Evolutionary conservation across 2,888 invertebrate species (phyloP).

Genomic region (Gnatocerus cornutus): DNA sequence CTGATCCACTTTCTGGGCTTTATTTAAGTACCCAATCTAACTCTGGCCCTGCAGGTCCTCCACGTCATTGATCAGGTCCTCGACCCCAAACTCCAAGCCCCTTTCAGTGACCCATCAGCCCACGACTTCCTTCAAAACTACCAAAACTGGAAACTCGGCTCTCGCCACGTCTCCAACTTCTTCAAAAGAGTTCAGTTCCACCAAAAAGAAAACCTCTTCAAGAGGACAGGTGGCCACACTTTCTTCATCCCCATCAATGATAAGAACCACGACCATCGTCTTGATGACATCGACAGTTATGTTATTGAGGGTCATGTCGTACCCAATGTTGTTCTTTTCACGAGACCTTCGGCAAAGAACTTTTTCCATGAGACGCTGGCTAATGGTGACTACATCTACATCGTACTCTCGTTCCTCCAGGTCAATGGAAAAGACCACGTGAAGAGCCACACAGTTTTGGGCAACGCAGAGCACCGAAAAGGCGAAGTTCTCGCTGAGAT

Average conservation of each 20-base stretch:
- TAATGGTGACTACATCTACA: constrained; percentile 86
- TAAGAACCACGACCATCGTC: constrained; percentile 79
- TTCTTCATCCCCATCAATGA: constrained; percentile 92
- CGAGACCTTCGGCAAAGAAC: constrained; percentile 82
- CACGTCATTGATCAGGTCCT: constrained; percentile 90
- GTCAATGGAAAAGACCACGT: constrained; percentile 81
- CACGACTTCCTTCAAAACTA: constrained; percentile 83
- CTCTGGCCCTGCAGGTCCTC: constrained; percentile 76
- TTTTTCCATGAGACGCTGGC: constrained; percentile 85
- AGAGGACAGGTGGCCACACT: constrained; percentile 83
- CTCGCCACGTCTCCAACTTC: constrained; percentile 71
- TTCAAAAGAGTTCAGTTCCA: constrained; percentile 80
- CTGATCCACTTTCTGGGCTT: background rate
- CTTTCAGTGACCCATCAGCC: constrained; percentile 80
- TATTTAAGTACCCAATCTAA: background rate
- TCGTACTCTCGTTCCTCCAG: constrained; percentile 83
- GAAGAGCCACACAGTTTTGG: constrained; percentile 85
- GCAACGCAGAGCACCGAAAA: constrained; percentile 82
- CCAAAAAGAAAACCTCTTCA: constrained; percentile 80
- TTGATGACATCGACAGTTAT: constrained; percentile 82
- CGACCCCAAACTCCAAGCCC: constrained; percentile 80
- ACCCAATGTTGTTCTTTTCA: constrained; percentile 88
- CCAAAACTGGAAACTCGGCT: constrained; percentile 52
- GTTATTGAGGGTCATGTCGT: constrained; percentile 91
- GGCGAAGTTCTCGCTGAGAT: constrained; percentile 90